phyloP scores from a whole-genome alignment of 92 coral and sea anemone species.

The Porites cylindrica region DNA sequence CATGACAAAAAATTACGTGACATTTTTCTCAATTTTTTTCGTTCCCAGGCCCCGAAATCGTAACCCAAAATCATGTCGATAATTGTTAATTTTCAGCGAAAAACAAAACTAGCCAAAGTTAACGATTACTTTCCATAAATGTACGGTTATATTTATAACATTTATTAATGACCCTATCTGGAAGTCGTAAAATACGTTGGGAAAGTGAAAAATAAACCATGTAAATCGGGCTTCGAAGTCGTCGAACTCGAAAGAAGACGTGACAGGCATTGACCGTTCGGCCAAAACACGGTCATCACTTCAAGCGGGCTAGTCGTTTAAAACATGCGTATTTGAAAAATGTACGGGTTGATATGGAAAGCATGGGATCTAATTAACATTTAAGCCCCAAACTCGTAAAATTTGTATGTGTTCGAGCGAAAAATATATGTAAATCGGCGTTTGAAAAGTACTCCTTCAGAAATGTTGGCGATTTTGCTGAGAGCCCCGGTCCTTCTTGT shows the following conservation, averaged over 20 bases:
- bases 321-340: not conserved
- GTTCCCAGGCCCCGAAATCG: too few relatives aligned
- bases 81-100: not conserved
- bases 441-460: not conserved
- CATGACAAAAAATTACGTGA: too few relatives aligned
- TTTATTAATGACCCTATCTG: not conserved
- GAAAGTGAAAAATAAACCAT: not conserved
- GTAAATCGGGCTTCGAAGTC: slow-evolving; percentile 1
- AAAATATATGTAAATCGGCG: slow-evolving; percentile 3
- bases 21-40: too few relatives aligned
- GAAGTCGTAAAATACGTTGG: not conserved
- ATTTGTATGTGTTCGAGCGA: not conserved
- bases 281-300: not conserved
- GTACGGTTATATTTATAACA: not conserved
- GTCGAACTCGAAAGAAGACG: not conserved
- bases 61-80: too few relatives aligned
- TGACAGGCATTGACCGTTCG: not conserved
- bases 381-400: not conserved
- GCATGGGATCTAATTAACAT: not conserved
- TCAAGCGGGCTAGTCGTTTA: not conserved
- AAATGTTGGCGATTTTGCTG: not conserved
- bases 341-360: not conserved
- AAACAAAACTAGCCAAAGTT: not conserved
- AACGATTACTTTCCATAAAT: not conserved
- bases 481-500: slow-evolving; percentile 1